Conservation (phyloP, 1,140 invertebrate genomes). For the Dendroctonus ponderosae region DNA sequence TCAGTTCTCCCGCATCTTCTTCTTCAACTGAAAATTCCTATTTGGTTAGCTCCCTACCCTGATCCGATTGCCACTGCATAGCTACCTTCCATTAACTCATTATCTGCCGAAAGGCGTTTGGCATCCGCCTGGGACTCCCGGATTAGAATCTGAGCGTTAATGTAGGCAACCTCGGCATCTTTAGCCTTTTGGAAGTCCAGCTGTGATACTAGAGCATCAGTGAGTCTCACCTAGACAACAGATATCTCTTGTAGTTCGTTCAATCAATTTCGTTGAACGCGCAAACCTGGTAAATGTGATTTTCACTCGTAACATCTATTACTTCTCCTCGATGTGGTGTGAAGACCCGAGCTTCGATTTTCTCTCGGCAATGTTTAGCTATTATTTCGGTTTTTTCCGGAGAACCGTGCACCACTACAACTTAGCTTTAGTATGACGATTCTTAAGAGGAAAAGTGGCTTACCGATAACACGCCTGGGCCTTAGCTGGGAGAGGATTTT, state of each 20-base stretch:
- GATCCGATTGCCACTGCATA: constrained; percentile 1
- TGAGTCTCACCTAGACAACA: constrained; percentile 70
- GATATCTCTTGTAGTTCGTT: too few species aligned
- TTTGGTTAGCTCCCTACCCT: background rate
- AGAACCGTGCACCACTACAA: constrained; percentile 45
- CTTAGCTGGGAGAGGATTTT: constrained; percentile 86
- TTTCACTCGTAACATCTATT: constrained; percentile 96
- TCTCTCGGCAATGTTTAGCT: constrained; percentile 59
- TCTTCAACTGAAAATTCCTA: constrained; percentile 43
- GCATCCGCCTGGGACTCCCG: constrained; percentile 54
- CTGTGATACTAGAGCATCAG: constrained; percentile 88
- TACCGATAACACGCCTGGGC: constrained; percentile 69
- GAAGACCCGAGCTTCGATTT: constrained; percentile 74
- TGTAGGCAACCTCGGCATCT: constrained; percentile 90
- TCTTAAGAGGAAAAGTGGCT: background rate
- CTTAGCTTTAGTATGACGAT: too few species aligned
- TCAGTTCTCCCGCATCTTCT: constrained; percentile 63
- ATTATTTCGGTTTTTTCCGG: constrained; percentile 64
- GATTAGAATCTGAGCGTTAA: constrained; percentile 72
- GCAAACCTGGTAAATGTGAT: constrained; percentile 93
- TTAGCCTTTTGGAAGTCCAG: constrained; percentile 80
- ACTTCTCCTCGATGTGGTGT: constrained; percentile 80
- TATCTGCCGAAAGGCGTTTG: constrained; percentile 44
- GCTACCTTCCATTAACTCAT: constrained; percentile 50
- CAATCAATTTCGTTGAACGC: too few species aligned